phyloP scores from a whole-genome alignment of 2,888 invertebrate genomes.

The Nymphalis urticae region DNA sequence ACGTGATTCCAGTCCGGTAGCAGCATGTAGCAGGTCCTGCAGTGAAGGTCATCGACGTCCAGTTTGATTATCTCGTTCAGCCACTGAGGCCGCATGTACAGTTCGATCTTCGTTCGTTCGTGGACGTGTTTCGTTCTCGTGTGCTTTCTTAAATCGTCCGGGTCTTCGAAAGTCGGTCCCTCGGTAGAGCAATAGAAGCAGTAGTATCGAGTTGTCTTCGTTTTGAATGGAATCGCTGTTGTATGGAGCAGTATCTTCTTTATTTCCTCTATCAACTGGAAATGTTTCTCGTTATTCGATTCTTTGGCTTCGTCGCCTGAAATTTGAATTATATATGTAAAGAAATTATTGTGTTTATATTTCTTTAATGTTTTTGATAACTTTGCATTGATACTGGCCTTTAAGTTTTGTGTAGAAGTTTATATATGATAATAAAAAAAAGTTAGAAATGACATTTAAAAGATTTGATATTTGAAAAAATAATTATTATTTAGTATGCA shows the following conservation, averaged over 20 bases:
- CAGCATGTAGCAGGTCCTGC: constrained; percentile 48
- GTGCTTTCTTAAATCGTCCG: constrained; percentile 53
- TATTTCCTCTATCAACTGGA: constrained; percentile 52
- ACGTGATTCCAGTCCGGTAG: constrained; percentile 55
- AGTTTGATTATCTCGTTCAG: constrained; percentile 59
- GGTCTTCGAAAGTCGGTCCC: constrained; percentile 47
- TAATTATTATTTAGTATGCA: too few species aligned
- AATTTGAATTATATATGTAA: constrained; percentile 1
- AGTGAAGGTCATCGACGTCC: constrained; percentile 54
- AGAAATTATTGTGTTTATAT: not conserved
- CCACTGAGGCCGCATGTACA: constrained; percentile 54
- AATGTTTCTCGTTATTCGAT: constrained; percentile 36
- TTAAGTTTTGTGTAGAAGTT: too few species aligned
- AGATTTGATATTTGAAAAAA: too few species aligned
- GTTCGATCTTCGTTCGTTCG: constrained; percentile 49
- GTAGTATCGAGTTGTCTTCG: constrained; percentile 45
- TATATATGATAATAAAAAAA: too few species aligned
- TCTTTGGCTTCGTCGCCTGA: constrained; percentile 31
- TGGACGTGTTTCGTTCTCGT: constrained; percentile 47
- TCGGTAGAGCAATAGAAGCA: constrained; percentile 59
- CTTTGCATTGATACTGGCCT: too few species aligned
- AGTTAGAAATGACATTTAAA: too few species aligned
- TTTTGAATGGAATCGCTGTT: constrained; percentile 61
- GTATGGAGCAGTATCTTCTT: constrained; percentile 53
- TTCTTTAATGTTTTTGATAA: too few species aligned